These are phyloP conservation scores for Villa cingulata DNA, from an alignment of 2,888 invertebrate genomes.

Conservation along the genomic window DNA sequence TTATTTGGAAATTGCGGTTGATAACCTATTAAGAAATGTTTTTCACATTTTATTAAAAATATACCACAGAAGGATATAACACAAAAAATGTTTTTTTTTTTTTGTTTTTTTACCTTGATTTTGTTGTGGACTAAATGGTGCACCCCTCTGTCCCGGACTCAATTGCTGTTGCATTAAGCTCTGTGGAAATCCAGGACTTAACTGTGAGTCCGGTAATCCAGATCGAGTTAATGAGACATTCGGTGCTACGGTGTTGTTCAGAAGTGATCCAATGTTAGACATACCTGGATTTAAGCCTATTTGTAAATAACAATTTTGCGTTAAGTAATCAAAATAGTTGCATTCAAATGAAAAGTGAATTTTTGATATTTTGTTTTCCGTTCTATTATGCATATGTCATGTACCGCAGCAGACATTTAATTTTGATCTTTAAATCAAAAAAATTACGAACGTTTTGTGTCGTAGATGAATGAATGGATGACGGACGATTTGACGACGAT, in stretches of 20 bases:
- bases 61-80: too few relatives aligned
- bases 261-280: constrained; percentile 64
- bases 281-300: constrained; percentile 28
- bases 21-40: constrained; percentile 21
- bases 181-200: constrained; percentile 48
- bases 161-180: constrained; percentile 36
- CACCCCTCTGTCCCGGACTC: constrained; percentile 33
- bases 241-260: constrained; percentile 67
- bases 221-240: constrained; percentile 75
- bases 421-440: too few relatives aligned
- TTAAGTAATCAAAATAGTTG: constrained; percentile 9
- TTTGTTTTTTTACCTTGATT: constrained; percentile 24
- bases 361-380: neutral
- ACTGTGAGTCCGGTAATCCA: constrained; percentile 44
- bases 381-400: too few relatives aligned
- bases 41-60: neutral
- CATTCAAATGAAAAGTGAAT: constrained; percentile 10
- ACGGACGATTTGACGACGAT: too few relatives aligned
- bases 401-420: too few relatives aligned
- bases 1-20: constrained; percentile 29
- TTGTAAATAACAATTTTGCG: constrained; percentile 10
- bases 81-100: neutral
- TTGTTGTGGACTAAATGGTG: constrained; percentile 35
- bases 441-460: too few relatives aligned
- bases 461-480: too few relatives aligned